Evolutionary conservation across 2,113 vertebrate species (phyloP), one percentile per base, ranked within the genome.

Genomic region (Ageneiosus marmoratus): DNA sequence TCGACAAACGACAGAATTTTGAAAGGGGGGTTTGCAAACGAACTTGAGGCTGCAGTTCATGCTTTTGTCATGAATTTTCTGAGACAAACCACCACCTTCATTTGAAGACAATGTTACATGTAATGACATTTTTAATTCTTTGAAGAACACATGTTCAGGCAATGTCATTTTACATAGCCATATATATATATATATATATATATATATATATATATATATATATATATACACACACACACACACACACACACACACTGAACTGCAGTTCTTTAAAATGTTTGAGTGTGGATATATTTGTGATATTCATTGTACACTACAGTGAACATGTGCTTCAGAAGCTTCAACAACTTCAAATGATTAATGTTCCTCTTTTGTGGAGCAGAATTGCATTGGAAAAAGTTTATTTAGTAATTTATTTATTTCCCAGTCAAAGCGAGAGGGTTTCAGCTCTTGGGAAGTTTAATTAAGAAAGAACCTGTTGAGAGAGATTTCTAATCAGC

Each of bases 381-480:
- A 34, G 75, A 63, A 74, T 70, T 81, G 63, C 58, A 84, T 78
- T 73, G 41, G 60, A 86, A 41, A 18, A 13, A 22, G 53, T 74
- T 73, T 78, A 55, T 76, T 62, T 50, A 50, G 67, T 81, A 51
- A 56, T 85, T 46, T 76, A 41, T 76, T 79, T 53, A 58, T 78
- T 87, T 58, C 82, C 51, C n/a, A 77, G 62, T 78, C 41, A 77
- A 79, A 60, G 53, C 24, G 62, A 77, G 27, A 83, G 76, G 55
- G 75, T 91, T 89, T 92, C 89, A 88, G 87, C 93, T 91, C 90
- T 91, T 92, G 91, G 91, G 89, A 92, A 93, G 91, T 92, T 94
- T 93, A 94, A 95, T 94, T 94, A 94, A 93, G 92, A 92, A 90
- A 92, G 91, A 92, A 93, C 93, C 92, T 93, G 94, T 94, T 93